These are phyloP conservation scores for Lutjanus argentimaculatus DNA, from an alignment of 2,797 vertebrate species.

Conservation along the genomic window DNA sequence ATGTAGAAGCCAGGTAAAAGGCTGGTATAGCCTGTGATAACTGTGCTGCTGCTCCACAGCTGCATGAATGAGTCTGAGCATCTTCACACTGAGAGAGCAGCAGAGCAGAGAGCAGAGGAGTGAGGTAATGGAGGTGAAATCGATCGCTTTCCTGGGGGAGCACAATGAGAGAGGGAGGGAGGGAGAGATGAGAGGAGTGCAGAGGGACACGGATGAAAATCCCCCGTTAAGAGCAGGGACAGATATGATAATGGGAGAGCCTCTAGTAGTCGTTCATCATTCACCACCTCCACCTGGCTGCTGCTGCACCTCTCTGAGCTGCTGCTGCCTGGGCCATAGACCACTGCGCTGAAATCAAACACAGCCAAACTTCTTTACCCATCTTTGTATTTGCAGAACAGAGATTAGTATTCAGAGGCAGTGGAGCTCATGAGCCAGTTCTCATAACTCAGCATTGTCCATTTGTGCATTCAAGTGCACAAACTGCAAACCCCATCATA, in stretches of 20 bases:
- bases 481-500: not conserved
- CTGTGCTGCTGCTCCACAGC: slow-evolving; percentile 26
- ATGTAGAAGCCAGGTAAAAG: not conserved
- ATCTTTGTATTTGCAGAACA: not conserved
- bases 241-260: slow-evolving; percentile 86
- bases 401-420: not conserved
- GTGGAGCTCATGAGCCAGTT: not conserved
- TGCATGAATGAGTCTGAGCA: slow-evolving; percentile 45
- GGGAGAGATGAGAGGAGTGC: slow-evolving; percentile 62
- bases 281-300: slow-evolving; percentile 80
- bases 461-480: not conserved
- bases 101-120: slow-evolving; percentile 27
- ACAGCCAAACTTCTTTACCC: not conserved
- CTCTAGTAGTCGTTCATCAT: slow-evolving; percentile 79
- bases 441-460: not conserved
- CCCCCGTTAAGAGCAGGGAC: slow-evolving; percentile 84
- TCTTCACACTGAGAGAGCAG: slow-evolving; percentile 59
- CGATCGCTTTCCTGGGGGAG: slow-evolving; percentile 82
- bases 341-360: slow-evolving; percentile 14
- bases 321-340: slow-evolving; percentile 10
- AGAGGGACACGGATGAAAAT: slow-evolving; percentile 83
- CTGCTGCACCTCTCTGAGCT: slow-evolving; percentile 44
- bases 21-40: not conserved
- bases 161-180: slow-evolving; percentile 47
- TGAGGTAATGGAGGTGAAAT: slow-evolving; percentile 83